phyloP scores from a whole-genome alignment of 2,113 vertebrate species.

The Notarius lentiginosus region DNA sequence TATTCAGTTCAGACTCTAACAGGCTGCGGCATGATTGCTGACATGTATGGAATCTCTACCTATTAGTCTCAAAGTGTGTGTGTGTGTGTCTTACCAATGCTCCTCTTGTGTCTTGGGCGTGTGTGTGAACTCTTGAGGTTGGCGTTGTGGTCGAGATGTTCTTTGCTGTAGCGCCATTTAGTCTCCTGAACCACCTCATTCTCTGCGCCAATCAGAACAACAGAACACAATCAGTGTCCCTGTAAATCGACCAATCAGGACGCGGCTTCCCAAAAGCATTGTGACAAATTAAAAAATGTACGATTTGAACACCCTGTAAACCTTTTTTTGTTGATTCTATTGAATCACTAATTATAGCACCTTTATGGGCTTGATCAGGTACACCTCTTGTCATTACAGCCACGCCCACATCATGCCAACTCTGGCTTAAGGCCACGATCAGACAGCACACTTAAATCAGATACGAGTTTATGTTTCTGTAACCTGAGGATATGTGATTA shows the following conservation, averaged over 20 bases:
- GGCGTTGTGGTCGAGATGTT: constrained; percentile 60
- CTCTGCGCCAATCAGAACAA: constrained; percentile 62
- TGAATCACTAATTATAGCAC: constrained; percentile 1
- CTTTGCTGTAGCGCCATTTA: constrained; percentile 69
- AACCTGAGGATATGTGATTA: constrained; percentile 29
- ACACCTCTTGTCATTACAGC: background rate
- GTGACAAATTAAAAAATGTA: background rate
- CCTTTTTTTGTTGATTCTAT: background rate
- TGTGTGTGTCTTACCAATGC: constrained; percentile 64
- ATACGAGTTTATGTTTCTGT: constrained; percentile 29
- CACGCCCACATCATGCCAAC: background rate
- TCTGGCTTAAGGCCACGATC: constrained; percentile 27
- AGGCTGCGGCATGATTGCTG: constrained; percentile 37
- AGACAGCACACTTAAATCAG: constrained; percentile 19
- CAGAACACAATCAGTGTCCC: constrained; percentile 16
- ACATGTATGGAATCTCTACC: constrained; percentile 45
- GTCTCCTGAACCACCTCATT: constrained; percentile 69
- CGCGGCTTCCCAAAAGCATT: background rate
- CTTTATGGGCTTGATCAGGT: constrained; percentile 10
- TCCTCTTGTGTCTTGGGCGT: constrained; percentile 67
- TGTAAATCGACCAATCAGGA: background rate
- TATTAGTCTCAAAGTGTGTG: constrained; percentile 16
- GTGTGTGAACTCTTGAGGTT: constrained; percentile 63
- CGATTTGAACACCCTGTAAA: background rate
- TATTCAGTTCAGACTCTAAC: constrained; percentile 29